Evolutionary conservation across 2,888 invertebrate species (phyloP), one percentile per base, ranked within the genome.

Genomic region (Ophion ellenae): DNA sequence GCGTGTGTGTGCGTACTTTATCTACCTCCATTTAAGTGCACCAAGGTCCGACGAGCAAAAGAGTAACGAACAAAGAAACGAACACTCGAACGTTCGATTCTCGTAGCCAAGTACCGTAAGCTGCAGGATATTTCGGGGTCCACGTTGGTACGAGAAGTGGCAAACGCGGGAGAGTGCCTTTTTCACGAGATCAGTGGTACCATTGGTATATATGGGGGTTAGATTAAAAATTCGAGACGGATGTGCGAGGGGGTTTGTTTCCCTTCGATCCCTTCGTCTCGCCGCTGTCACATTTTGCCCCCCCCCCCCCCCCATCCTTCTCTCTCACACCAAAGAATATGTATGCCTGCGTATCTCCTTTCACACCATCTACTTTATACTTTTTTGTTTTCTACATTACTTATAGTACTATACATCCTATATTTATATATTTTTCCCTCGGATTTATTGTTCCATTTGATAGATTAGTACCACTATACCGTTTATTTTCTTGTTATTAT

Each of bases 171-270:
- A 70, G 88, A 90, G 87, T 90, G 90, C 90, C 53, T 53, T 91
- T 87, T 90, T 86, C 87, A 77, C 70, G 86, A 89, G 89, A 90
- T 91, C 90, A 90, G 86, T 81, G 81, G 11, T 63, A n/a, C 79
- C 75, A 73, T 81, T 53, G 80, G 59, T 57, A 20, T 53, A 76
- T 28, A 24, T 70, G 45, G 74, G 69, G 80, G 85, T 83, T 84
- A 89, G 89, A 91, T 91, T 90, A 90, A 90, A 91, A 91, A 91
- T 90, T 90, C 89, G 89, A 80, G 64, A 67, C 53, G 66, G 20
- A 77, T 74, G 63, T 70, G 20, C 73, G 45, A 61, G 63, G 45
- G 76, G 63, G 73, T 45, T 74, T 63, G 20, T 67, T 83, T 67
- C 67, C 63, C 67, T 70, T 81, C 66, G 20, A 57, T 73, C 40